These are phyloP conservation scores for Heptranchias perlo DNA, from an alignment of 2,113 vertebrate genomes.

Conservation along the genomic window DNA sequence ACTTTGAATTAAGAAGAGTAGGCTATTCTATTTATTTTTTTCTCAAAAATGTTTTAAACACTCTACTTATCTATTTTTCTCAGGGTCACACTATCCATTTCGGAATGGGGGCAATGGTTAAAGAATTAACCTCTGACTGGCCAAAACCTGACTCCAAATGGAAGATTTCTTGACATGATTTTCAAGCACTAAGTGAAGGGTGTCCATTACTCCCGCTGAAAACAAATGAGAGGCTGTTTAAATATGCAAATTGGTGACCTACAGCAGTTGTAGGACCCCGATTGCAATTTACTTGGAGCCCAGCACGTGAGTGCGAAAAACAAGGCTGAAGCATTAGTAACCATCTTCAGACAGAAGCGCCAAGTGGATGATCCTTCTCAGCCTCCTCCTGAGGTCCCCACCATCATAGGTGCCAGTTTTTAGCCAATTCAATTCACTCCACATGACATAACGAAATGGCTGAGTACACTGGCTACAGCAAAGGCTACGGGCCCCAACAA, in stretches of 20 bases:
- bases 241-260: no score
- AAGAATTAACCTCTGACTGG: no score
- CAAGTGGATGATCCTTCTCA: background rate
- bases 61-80: no score
- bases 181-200: no score
- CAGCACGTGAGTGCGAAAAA: background rate
- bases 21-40: no score
- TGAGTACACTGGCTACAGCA: background rate
- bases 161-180: no score
- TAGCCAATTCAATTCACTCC: background rate
- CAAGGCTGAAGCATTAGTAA: background rate
- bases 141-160: no score
- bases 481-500: background rate
- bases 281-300: background rate
- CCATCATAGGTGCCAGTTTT: no score
- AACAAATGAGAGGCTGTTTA: background rate
- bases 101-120: no score
- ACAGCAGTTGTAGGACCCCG: background rate
- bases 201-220: background rate
- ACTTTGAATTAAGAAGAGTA: no score
- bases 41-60: no score
- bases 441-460: background rate
- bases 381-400: background rate
- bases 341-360: background rate
- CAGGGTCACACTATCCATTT: no score